Conservation (phyloP, 2,888 invertebrate species). For the Drosophila demipolita region DNA sequence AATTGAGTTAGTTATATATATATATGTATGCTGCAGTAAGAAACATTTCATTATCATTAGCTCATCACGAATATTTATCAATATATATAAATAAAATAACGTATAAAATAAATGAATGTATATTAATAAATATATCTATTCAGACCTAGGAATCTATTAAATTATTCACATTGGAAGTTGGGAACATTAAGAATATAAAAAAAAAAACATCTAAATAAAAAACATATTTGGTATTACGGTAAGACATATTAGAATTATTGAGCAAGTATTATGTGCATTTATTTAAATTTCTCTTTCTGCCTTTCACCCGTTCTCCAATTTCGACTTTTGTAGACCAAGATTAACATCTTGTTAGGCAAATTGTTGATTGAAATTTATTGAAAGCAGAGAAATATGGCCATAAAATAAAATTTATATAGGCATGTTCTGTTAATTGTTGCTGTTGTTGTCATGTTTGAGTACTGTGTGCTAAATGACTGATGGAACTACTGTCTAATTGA, state of each 20-base stretch:
- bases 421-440: conserved; percentile 17
- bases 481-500: conserved; percentile 28
- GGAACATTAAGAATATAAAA: no score
- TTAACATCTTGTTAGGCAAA: neutral
- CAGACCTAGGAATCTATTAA: no score
- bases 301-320: neutral
- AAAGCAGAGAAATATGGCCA: neutral
- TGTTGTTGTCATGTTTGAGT: conserved; percentile 7
- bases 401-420: conserved; percentile 6
- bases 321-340: neutral
- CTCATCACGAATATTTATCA: neutral
- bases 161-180: no score
- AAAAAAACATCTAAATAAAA: no score
- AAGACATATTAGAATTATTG: neutral
- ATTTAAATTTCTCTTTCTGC: neutral
- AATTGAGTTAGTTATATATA: neutral
- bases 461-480: conserved; percentile 19
- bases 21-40: no score
- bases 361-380: neutral
- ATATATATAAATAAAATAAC: no score
- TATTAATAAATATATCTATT: no score
- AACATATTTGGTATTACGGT: no score
- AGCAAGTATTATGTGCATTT: neutral
- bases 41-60: neutral
- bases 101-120: no score